phyloP scores from a whole-genome alignment of 2,113 vertebrate genomes.

The Takifugu bimaculatus region DNA sequence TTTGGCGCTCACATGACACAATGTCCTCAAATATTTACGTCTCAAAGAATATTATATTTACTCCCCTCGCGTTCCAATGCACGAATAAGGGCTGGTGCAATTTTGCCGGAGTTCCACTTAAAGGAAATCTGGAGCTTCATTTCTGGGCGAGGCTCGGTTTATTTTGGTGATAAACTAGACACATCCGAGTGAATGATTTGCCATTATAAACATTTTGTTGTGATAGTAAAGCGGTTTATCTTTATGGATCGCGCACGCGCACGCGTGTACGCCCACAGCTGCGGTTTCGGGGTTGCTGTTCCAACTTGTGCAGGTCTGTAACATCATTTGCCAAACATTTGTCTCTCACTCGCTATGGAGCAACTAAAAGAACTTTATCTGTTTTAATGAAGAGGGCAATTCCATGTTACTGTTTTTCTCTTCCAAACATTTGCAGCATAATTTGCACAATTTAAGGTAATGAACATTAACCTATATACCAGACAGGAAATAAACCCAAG shows the following conservation, averaged over 20 bases:
- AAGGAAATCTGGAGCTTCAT: neutral
- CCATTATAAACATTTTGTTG: conserved; percentile 10
- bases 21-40: conserved; percentile 11
- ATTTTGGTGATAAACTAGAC: conserved; percentile 5
- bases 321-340: conserved; percentile 49
- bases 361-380: conserved; percentile 22
- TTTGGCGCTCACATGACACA: neutral
- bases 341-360: conserved; percentile 25
- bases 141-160: neutral
- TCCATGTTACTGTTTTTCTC: too few relatives aligned
- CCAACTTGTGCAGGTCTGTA: conserved; percentile 56
- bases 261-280: conserved; percentile 30
- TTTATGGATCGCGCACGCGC: conserved; percentile 8
- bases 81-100: neutral
- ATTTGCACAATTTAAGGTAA: too few relatives aligned
- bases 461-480: too few relatives aligned
- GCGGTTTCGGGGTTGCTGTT: conserved; percentile 56
- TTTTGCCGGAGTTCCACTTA: neutral
- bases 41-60: neutral
- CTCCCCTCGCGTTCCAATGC: neutral
- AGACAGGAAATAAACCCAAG: too few relatives aligned
- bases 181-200: conserved; percentile 1
- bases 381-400: neutral
- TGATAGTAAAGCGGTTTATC: conserved; percentile 20
- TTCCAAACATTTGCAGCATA: too few relatives aligned